phyloP scores from a whole-genome alignment of 37 sponge, comb jelly and placozoan species.

The Bolinopsis microptera region DNA sequence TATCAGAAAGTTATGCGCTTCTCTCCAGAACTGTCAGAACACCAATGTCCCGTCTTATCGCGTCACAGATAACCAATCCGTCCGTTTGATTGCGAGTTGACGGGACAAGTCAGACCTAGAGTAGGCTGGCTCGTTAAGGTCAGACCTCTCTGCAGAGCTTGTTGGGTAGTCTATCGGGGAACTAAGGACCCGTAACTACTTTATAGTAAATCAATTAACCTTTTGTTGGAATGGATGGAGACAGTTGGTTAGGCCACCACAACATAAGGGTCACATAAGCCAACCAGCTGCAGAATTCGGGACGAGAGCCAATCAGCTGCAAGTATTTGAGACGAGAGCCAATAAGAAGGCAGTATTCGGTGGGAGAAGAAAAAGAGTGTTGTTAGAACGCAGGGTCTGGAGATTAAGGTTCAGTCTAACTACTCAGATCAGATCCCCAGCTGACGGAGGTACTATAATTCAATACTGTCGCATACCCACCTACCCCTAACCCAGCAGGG shows the following conservation, averaged over 20 bases:
- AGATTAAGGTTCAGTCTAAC: not conserved
- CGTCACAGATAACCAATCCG: not conserved
- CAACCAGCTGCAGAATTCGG: not conserved
- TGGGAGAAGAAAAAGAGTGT: not conserved
- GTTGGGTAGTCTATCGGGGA: not conserved
- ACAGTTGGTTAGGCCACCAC: constrained; percentile 35
- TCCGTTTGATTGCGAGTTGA: not conserved
- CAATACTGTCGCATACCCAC: not conserved
- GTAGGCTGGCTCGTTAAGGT: not conserved
- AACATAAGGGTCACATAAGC: not conserved
- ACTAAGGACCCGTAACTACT: constrained; percentile 19
- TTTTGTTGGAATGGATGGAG: constrained; percentile 24
- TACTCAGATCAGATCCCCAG: not conserved
- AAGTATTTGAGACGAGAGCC: too few relatives aligned
- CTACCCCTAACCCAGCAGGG: too few relatives aligned
- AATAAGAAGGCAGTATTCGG: not conserved
- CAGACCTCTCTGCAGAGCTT: not conserved
- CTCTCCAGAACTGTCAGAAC: not conserved
- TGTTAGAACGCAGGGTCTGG: not conserved
- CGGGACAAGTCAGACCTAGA: not conserved
- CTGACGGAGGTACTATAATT: not conserved
- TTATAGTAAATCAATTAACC: constrained; percentile 19
- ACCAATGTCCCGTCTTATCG: not conserved
- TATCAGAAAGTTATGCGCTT: not conserved
- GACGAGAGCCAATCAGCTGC: not conserved